A percentile compares a stretch with the other conserved stretches of the same genome.
Evolutionary conservation across 2,888 invertebrate species (phyloP).

Genomic region (Hartigia nigra): DNA sequence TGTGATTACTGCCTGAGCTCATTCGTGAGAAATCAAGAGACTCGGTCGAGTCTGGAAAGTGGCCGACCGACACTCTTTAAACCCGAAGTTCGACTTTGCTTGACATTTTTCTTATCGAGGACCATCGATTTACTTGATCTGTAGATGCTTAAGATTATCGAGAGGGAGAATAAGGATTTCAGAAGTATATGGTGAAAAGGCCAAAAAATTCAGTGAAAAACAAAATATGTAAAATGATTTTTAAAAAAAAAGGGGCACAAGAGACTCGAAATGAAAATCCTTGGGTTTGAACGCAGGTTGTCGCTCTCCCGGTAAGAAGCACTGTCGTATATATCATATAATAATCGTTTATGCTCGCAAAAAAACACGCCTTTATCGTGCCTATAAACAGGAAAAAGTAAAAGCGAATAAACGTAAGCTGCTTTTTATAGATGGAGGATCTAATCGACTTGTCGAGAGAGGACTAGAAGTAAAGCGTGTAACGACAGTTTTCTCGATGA

Average conservation of each 20-base stretch:
- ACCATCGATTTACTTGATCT: conserved; percentile 31
- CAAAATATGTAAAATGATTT: neutral
- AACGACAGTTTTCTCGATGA: neutral
- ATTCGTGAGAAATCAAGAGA: conserved; percentile 15
- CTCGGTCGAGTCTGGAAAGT: no score
- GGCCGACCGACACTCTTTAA: no score
- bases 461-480: neutral
- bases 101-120: conserved; percentile 39
- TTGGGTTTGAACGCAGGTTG: neutral
- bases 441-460: neutral
- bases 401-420: conserved; percentile 28
- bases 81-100: conserved; percentile 23
- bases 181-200: neutral
- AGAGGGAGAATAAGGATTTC: no score
- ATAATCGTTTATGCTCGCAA: conserved; percentile 49
- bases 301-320: conserved; percentile 13
- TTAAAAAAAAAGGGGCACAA: neutral
- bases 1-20: conserved; percentile 45
- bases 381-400: conserved; percentile 45
- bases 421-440: conserved; percentile 31
- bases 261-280: neutral
- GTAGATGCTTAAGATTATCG: neutral
- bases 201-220: neutral
- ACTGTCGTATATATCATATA: conserved; percentile 31
- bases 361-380: conserved; percentile 58